Evolutionary conservation across 92 coral and sea anemone genomes (phyloP), one percentile per base, ranked within the genome.

Genomic region (Phenganax marumi): DNA sequence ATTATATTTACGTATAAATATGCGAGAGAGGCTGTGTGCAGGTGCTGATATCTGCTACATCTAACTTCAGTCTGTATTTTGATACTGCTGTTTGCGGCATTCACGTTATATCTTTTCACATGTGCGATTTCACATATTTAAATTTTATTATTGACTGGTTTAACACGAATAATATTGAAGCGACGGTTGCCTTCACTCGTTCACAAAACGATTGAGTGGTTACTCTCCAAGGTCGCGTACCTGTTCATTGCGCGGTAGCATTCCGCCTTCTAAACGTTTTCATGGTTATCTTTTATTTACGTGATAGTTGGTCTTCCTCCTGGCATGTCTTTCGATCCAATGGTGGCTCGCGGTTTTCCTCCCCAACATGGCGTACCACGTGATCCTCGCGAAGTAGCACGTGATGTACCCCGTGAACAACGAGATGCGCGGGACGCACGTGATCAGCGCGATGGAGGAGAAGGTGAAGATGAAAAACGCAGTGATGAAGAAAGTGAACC

Each of bases 401-500:
- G 43, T 33, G 43, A 33, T 33, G 43, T 33, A 33, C 43, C 43
- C 5, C 43, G 43, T 33, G 43, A 33, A 2, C 43, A 33, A 33
- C 43, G 43, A 1, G 43, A 33, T 33, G 43, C 3, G 43, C 43
- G 43, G 43, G 43, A 33, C 43, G 5, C 43, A 33, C 43, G 43
- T 5, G 43, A 33, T 33, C 43, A 33, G 43, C 43, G 43, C 43
- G 43, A 56, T 46, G 77, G 50, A 7, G 19, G 12, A 17, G 77
- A 72, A 24, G 21, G 12, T 11, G 77, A 72, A 48, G 51, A 56
- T 72, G 77, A 72, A 48, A 72, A 72, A 48, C 88, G 88, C 19
- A 91, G 93, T 68, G 97, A 93, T 70, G 97, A 93, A 4, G 97
- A 93, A 55, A 93, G 97, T 70, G 97, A 93, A 43, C 90, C 97